phyloP scores from a whole-genome alignment of 1,140 invertebrate species.

The Xylocopa sonorina region DNA sequence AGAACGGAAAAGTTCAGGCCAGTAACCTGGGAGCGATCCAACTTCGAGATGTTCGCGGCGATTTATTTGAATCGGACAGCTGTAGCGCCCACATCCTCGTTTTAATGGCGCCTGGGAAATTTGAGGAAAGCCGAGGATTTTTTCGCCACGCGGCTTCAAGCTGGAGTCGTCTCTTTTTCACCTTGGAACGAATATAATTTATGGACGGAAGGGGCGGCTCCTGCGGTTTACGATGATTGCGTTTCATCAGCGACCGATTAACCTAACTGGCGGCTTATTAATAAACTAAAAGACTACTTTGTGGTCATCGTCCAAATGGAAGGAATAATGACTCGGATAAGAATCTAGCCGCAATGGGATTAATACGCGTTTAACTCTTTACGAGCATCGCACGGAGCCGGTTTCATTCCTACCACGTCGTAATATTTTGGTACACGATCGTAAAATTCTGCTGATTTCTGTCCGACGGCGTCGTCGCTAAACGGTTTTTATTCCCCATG shows the following conservation, averaged over 20 bases:
- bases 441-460: not conserved
- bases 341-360: not conserved
- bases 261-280: slow-evolving; percentile 1
- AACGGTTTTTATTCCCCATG: not conserved
- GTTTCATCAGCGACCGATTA: not conserved
- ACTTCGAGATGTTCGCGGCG: no score
- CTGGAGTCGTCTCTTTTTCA: not conserved
- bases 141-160: no score
- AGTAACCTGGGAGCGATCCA: no score
- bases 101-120: no score
- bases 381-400: not conserved
- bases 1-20: no score
- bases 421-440: slow-evolving; percentile 4
- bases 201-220: not conserved
- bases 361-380: not conserved
- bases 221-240: not conserved
- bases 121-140: no score
- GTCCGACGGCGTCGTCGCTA: no score
- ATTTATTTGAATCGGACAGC: no score
- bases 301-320: not conserved
- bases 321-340: slow-evolving; percentile 17
- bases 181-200: not conserved
- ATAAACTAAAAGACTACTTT: not conserved
- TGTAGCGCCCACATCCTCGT: no score
- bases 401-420: not conserved